Percentiles rank a stretch among this genome's conserved stretches.
phyloP scores from a whole-genome alignment of 1,140 invertebrate genomes.

The Polypedilum pembai region DNA sequence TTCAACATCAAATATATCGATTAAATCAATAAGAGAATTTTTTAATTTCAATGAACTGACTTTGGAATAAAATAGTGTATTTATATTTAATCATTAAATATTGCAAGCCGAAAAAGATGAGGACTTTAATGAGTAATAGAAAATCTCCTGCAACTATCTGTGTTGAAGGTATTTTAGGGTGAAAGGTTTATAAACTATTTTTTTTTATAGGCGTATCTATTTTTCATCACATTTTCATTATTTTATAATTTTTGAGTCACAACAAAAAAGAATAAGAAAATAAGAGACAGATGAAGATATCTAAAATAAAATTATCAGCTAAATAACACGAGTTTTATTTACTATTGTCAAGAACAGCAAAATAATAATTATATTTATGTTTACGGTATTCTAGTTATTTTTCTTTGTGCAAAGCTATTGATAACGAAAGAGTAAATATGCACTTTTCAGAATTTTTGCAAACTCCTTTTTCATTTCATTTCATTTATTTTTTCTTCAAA shows the following conservation, averaged over 20 bases:
- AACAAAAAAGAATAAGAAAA: background rate
- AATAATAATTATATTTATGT: background rate
- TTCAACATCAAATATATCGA: background rate
- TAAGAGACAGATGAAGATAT: no score
- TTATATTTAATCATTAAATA: background rate
- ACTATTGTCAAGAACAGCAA: slow-evolving; percentile 10
- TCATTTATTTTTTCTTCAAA: background rate
- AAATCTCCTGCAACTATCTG: background rate
- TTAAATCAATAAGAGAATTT: background rate
- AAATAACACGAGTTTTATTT: background rate
- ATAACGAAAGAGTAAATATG: background rate
- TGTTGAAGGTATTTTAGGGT: background rate
- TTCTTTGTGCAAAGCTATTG: slow-evolving; percentile 3
- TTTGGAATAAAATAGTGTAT: background rate
- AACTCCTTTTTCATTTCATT: background rate
- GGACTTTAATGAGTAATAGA: background rate
- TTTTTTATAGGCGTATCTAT: no score
- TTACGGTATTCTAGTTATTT: background rate
- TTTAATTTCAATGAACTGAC: background rate
- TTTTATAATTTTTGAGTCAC: background rate
- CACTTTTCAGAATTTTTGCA: background rate
- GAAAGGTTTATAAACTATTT: no score
- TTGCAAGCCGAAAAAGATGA: slow-evolving; percentile 6
- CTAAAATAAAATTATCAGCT: no score
- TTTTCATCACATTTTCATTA: no score